Percentiles rank a stretch among this genome's conserved stretches.
These are phyloP conservation scores for Chirona hameri DNA, from an alignment of 2,888 invertebrate genomes.

Conservation along the genomic window DNA sequence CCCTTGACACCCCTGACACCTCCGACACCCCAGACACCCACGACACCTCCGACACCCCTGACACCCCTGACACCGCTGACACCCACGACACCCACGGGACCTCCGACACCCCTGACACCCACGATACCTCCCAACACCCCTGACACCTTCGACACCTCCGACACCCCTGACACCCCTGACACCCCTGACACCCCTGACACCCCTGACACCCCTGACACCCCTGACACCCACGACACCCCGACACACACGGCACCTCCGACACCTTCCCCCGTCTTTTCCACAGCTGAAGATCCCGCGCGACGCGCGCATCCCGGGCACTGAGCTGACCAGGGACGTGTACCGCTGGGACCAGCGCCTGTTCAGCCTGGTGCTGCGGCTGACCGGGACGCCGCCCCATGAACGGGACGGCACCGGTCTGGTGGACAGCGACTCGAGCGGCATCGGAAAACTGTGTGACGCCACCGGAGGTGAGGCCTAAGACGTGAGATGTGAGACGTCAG, in stretches of 20 bases:
- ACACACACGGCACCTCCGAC: neutral
- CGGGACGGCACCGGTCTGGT: slow-evolving; percentile 76
- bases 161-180: no score
- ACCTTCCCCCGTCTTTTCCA: slow-evolving; percentile 37
- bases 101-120: neutral
- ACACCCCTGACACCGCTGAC: neutral
- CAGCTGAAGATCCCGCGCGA: slow-evolving; percentile 88
- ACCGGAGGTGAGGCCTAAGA: slow-evolving; percentile 69
- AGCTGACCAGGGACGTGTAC: slow-evolving; percentile 97
- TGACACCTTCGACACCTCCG: no score
- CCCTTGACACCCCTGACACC: no score
- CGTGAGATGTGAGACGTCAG: slow-evolving; percentile 39
- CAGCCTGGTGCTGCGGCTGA: slow-evolving; percentile 84
- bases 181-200: neutral
- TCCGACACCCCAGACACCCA: neutral
- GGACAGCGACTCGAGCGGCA: slow-evolving; percentile 88
- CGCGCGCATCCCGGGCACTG: slow-evolving; percentile 90
- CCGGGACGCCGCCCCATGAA: slow-evolving; percentile 76
- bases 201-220: neutral
- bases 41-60: neutral
- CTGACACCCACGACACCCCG: neutral
- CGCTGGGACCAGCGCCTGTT: slow-evolving; percentile 99
- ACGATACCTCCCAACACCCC: no score
- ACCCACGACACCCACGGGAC: no score
- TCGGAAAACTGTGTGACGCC: slow-evolving; percentile 98